Evolutionary conservation across 2,113 vertebrate genomes (phyloP).

Genomic region (Monopterus albus): DNA sequence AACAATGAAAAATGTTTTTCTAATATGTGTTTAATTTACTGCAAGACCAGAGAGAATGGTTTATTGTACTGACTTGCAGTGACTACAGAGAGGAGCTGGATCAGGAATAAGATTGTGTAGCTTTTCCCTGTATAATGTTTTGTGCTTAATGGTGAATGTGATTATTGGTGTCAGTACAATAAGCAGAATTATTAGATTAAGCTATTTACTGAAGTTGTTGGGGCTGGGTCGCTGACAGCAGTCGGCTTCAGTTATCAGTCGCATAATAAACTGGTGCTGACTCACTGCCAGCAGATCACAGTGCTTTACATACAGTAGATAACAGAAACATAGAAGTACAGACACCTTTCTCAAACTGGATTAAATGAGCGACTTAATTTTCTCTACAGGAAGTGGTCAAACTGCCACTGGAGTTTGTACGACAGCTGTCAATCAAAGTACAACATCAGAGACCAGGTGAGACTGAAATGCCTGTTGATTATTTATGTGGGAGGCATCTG

Average conservation of each 20-base stretch:
- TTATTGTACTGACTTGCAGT: too few species aligned
- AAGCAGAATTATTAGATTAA: background rate
- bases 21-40: too few species aligned
- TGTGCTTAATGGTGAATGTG: background rate
- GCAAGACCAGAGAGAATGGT: too few species aligned
- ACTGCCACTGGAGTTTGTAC: constrained; percentile 93
- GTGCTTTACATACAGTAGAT: constrained; percentile 4
- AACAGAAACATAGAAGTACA: background rate
- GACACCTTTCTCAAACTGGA: background rate
- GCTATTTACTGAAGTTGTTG: background rate
- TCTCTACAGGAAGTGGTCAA: constrained; percentile 92
- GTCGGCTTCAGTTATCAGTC: background rate
- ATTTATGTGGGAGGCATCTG: background rate
- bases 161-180: background rate
- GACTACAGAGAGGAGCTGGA: too few species aligned
- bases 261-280: background rate
- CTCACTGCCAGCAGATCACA: too few species aligned
- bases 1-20: too few species aligned
- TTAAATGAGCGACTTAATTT: background rate
- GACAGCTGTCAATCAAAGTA: constrained; percentile 93
- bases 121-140: too few species aligned
- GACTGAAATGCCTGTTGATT: background rate
- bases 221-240: too few species aligned
- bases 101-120: too few species aligned
- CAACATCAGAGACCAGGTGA: constrained; percentile 95